A percentile compares a stretch with the other conserved stretches of the same genome.
These are phyloP conservation scores for Bradypus variegatus DNA, from an alignment of 2,797 vertebrate species.

Conservation along the genomic window DNA sequence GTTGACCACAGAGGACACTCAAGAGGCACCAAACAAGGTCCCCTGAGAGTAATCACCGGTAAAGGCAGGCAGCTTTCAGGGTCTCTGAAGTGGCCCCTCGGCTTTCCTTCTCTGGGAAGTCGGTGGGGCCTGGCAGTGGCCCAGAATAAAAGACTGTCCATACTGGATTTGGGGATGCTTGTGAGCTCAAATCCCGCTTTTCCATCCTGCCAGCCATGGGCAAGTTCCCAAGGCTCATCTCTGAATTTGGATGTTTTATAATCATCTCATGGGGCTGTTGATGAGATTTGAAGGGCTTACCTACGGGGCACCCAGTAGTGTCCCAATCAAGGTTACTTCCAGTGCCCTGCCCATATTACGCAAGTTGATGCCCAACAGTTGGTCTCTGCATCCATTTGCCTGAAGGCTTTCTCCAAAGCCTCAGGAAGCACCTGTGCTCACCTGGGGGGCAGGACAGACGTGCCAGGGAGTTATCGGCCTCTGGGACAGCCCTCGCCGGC, in stretches of 20 bases:
- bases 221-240: neutral
- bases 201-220: neutral
- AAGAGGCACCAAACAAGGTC: neutral
- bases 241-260: neutral
- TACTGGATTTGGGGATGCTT: neutral
- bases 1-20: neutral
- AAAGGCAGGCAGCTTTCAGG: neutral
- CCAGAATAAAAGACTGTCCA: neutral
- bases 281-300: neutral
- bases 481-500: no score
- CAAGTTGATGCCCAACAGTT: neutral
- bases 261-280: neutral
- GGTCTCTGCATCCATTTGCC: neutral
- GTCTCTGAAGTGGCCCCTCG: rapidly evolving
- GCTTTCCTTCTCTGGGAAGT: neutral
- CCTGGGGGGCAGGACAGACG: neutral
- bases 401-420: neutral
- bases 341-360: rapidly evolving
- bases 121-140: neutral
- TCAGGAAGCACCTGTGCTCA: neutral
- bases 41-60: neutral
- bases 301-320: no score
- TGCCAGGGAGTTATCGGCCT: neutral
- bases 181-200: neutral
- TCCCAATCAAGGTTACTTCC: neutral